Evolutionary conservation across 2,113 vertebrate genomes (phyloP), one percentile per base, ranked within the genome.

Genomic region (Limanda limanda): DNA sequence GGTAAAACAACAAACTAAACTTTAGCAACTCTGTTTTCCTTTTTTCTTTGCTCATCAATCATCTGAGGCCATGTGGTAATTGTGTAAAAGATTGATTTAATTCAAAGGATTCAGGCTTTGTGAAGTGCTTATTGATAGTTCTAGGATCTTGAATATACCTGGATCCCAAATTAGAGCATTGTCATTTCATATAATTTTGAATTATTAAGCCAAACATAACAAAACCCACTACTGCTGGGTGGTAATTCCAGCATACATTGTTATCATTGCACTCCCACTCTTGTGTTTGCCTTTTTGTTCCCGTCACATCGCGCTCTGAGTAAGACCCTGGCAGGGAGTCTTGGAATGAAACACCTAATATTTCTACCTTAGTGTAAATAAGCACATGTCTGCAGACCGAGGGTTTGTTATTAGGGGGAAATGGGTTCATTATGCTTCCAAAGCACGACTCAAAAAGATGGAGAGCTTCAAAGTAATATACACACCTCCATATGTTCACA

Each of bases 1-100:
- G 96, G 97, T 98, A 92, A 78, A 70, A 66, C 23, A 75, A 23
- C 9, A 45, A 77, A 14, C n/a, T 11, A 35, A 17, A n/a, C 25
- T 71, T 64, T 51, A 2, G 1, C 25, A 56, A n/a, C 35, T 11
- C n/a, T 57, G 2, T 77, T 68, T 81, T 71, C 60, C 23, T 63
- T 72, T 2, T 45, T 47, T 1, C 68, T 79, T 5, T 55, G 10
- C 57, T 76, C 59, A 74, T 69, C 74, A 86, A 83, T 79, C 23
- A 69, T 68, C 48, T 23, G n/a, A 35, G 15, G 24, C 20, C 31
- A 69, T 66, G 31, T 60, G 42, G 11, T 37, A 47, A 67, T 57
- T 9, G 4, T 54, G 20, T 75, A 9, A 48, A 65, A 24, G 31
- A 68, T 47, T 35, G 15, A 58, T 20, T 14, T 63, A 58, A 57